These are phyloP conservation scores for Caenorhabditis parvicauda DNA, from an alignment of 2,888 invertebrate species.

Conservation along the genomic window DNA sequence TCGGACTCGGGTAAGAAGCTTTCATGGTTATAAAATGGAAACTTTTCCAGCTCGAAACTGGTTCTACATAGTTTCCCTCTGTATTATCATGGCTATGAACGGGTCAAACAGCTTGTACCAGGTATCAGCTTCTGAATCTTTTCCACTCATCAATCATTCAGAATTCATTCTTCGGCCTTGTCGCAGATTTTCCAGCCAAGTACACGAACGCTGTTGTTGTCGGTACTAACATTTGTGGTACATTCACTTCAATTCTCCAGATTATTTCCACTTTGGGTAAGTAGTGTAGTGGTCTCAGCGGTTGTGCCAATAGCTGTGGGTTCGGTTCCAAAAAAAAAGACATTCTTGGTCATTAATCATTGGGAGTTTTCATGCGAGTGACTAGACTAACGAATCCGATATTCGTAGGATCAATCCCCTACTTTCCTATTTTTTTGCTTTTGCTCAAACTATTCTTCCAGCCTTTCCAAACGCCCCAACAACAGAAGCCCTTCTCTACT, in stretches of 20 bases:
- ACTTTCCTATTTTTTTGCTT: not conserved
- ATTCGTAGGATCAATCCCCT: too few relatives aligned
- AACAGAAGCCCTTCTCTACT: constrained; percentile 88
- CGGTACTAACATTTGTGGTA: constrained; percentile 62
- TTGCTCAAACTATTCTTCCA: not conserved
- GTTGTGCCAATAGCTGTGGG: not conserved
- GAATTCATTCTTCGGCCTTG: constrained; percentile 92
- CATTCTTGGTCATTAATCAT: too few relatives aligned
- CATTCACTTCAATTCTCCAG: constrained; percentile 57
- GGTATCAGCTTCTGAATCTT: constrained; percentile 4
- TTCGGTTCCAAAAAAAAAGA: too few relatives aligned
- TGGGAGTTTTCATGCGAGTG: too few relatives aligned
- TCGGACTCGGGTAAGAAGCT: constrained; percentile 19
- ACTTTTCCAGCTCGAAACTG: constrained; percentile 61
- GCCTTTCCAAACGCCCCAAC: constrained; percentile 24
- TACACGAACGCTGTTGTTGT: constrained; percentile 92
- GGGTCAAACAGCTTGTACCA: constrained; percentile 86
- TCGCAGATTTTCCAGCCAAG: constrained; percentile 77
- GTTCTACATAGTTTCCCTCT: constrained; percentile 65
- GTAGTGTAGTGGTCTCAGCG: constrained; percentile 1
- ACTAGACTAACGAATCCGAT: too few relatives aligned
- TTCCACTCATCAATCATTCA: constrained; percentile 63
- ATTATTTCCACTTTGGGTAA: constrained; percentile 51
- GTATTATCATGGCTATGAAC: constrained; percentile 65
- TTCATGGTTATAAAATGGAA: not conserved